Percentiles rank a stretch among this genome's conserved stretches.
phyloP scores from a whole-genome alignment of 2,797 vertebrate genomes.

The Adelosebastes latens region DNA sequence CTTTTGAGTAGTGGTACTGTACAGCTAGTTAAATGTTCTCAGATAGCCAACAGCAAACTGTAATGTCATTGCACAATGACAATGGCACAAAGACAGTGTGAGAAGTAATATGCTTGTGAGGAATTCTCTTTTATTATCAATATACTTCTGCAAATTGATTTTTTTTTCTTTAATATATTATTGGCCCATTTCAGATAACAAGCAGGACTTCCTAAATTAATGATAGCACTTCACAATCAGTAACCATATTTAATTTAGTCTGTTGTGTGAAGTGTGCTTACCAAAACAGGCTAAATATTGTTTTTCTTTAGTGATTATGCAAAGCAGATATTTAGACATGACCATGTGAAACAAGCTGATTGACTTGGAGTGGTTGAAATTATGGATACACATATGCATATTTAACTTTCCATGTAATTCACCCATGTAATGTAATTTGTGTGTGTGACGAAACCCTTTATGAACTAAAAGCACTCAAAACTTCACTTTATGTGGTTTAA shows the following conservation, averaged over 20 bases:
- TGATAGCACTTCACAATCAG: background rate
- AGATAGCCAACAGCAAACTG: slow-evolving; percentile 22
- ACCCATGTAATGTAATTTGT: background rate
- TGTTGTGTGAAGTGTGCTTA: background rate
- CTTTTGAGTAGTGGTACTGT: background rate
- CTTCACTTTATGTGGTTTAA: background rate
- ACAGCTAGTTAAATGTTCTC: slow-evolving; percentile 20
- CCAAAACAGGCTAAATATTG: background rate
- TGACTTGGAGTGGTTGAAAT: background rate
- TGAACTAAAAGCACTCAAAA: background rate
- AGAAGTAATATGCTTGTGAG: background rate
- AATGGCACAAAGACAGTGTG: background rate
- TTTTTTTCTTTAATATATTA: background rate
- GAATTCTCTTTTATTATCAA: slow-evolving; percentile 1
- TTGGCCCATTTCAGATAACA: background rate
- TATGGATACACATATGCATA: background rate
- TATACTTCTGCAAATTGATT: background rate
- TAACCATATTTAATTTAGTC: background rate
- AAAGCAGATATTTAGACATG: background rate
- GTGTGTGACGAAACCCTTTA: background rate
- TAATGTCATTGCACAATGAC: slow-evolving; percentile 6
- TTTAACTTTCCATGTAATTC: background rate
- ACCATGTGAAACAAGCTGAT: background rate
- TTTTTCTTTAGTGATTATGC: background rate
- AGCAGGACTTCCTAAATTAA: background rate